Evolutionary conservation across 2,113 vertebrate species (phyloP), one percentile per base, ranked within the genome.

Genomic region (Calyptommatus sinebrachiatus): DNA sequence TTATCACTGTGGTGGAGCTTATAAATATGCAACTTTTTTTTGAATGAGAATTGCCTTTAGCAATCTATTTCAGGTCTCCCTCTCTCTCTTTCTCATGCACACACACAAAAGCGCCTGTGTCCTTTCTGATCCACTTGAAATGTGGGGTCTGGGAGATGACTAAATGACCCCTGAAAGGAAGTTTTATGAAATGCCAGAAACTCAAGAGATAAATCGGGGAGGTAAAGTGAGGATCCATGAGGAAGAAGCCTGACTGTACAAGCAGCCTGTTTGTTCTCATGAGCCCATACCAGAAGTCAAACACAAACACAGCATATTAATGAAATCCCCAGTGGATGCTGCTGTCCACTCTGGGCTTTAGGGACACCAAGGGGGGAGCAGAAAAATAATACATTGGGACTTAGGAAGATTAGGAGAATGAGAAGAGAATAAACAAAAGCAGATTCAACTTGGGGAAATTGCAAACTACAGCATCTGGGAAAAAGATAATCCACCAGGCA

Each of bases 391-490:
- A 80, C 76, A 69, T 77, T 80, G 65, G 68, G 89, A 83, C 62
- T 88, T 82, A 80, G 26, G 62, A 81, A 87, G 90, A 86, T 91
- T 81, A 91, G 63, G 79, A 74, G 68, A 48, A 69, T 10, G 46
- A 63, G 46, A 45, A 71, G 62, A 85, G 83, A 87, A 85, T 83
- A 86, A 89, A 86, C 84, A 76, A 70, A 78, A 79, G 77, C 78
- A 79, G 73, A 85, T 77, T 82, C 85, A 85, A 77, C 86, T 84
- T 79, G 78, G 76, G 76, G 73, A 90, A 92, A 88, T 7, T 63
- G 67, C 88, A 82, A 84, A 80, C 48, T 79, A 70, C 24, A 84
- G 85, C 87, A 90, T 80, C 83, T 89, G 84, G 84, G 85, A 65
- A 71, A 72, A 89, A 90, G 69, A 83, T 77, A 89, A 90, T 84